Percentiles rank a stretch among this genome's conserved stretches.
Conservation (phyloP, 2,113 vertebrate species). For the Odontesthes bonariensis region DNA sequence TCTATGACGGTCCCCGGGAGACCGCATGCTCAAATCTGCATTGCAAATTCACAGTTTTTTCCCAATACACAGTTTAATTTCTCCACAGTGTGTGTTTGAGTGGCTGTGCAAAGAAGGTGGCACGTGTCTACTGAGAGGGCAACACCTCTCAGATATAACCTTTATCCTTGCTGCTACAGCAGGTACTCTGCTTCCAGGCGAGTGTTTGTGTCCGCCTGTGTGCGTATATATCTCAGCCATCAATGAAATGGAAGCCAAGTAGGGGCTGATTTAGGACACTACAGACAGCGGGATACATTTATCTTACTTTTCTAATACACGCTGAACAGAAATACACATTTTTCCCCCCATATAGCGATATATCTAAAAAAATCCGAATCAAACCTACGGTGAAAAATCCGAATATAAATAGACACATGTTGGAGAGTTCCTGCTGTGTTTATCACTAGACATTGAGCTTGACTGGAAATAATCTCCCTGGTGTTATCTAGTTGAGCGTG, state of each 20-base stretch:
- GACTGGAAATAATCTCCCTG: slow-evolving; percentile 36
- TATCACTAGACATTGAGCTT: slow-evolving; percentile 19
- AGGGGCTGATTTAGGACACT: background rate
- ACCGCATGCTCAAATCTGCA: slow-evolving; percentile 57
- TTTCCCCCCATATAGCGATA: background rate
- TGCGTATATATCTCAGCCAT: background rate
- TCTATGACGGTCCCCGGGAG: slow-evolving; percentile 45
- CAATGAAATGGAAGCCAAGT: background rate
- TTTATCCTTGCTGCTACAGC: slow-evolving; percentile 19
- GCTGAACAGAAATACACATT: background rate
- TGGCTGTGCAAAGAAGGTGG: slow-evolving; percentile 22
- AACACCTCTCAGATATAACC: slow-evolving; percentile 27
- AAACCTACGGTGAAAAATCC: background rate
- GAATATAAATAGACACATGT: background rate
- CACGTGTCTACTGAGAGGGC: slow-evolving; percentile 4
- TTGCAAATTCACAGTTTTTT: slow-evolving; percentile 61
- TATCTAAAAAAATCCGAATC: background rate
- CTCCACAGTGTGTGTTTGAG: slow-evolving; percentile 44
- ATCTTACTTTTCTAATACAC: background rate
- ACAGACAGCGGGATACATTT: background rate
- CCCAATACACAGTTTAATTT: slow-evolving; percentile 37
- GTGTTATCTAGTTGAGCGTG: slow-evolving; percentile 34
- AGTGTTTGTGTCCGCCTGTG: background rate
- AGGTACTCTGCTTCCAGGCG: background rate
- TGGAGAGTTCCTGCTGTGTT: slow-evolving; percentile 13